Conservation (phyloP, 2,888 invertebrate genomes). For the Thalpophila matura region DNA sequence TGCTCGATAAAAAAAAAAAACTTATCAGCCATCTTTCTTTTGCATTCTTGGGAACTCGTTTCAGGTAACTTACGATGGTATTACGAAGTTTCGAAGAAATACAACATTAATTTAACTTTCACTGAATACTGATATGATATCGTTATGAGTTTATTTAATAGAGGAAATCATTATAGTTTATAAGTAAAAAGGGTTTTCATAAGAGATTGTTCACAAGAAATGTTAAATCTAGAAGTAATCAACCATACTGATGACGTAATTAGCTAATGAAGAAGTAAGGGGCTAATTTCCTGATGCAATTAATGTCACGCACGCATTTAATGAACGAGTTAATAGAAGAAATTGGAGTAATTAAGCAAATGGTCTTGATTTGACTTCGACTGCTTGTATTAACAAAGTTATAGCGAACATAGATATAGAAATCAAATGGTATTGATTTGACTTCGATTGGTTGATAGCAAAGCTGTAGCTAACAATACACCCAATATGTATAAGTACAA, state of each 20-base stretch:
- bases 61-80: conserved; percentile 38
- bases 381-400: neutral
- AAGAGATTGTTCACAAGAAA: neutral
- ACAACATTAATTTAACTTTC: conserved; percentile 28
- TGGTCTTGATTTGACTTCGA: neutral
- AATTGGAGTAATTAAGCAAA: conserved; percentile 36
- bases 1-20: conserved; percentile 35
- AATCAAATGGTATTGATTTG: too few species aligned
- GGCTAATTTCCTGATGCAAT: conserved; percentile 20
- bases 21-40: conserved; percentile 40
- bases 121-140: conserved; percentile 18
- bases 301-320: conserved; percentile 22
- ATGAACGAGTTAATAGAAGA: conserved; percentile 1
- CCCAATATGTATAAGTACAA: neutral
- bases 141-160: neutral
- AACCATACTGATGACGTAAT: neutral
- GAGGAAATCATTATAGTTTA: conserved; percentile 25
- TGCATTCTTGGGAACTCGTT: conserved; percentile 53
- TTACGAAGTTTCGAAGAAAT: conserved; percentile 17
- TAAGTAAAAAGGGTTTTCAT: conserved; percentile 5
- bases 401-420: too few species aligned
- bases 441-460: too few species aligned
- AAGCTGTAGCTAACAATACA: too few species aligned
- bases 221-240: conserved; percentile 13
- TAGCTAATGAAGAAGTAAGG: conserved; percentile 28